phyloP scores from a whole-genome alignment of 2,113 vertebrate genomes.

The Scartelaos histophorus region DNA sequence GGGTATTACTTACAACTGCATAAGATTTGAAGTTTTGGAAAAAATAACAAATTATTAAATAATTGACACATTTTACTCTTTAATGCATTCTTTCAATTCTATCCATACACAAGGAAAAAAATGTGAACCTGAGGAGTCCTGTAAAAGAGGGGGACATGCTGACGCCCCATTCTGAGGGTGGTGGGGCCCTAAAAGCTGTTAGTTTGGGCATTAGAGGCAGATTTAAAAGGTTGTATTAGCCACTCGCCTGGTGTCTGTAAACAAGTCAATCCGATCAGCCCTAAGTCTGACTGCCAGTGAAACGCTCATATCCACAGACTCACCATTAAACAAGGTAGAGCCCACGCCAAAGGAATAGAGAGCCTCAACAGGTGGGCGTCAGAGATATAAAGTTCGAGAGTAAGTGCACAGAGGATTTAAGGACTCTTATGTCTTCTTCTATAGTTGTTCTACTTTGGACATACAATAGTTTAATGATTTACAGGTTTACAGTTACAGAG shows the following conservation, averaged over 20 bases:
- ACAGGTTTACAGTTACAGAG: no score
- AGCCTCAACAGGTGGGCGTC: slow-evolving; percentile 51
- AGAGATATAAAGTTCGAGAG: slow-evolving; percentile 19
- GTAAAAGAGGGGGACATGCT: slow-evolving; percentile 29
- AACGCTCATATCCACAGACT: slow-evolving; percentile 56
- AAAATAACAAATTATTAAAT: neutral
- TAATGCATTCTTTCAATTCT: neutral
- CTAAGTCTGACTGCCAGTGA: slow-evolving; percentile 81
- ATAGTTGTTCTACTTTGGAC: neutral
- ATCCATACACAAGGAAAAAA: neutral
- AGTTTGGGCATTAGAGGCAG: slow-evolving; percentile 82
- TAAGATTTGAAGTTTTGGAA: neutral
- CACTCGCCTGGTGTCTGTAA: slow-evolving; percentile 80
- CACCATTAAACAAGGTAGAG: slow-evolving; percentile 50
- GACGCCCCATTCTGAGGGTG: slow-evolving; percentile 46
- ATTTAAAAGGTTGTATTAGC: slow-evolving; percentile 81
- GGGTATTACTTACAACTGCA: slow-evolving; percentile 34
- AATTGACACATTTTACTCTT: neutral
- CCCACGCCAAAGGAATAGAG: slow-evolving; percentile 48
- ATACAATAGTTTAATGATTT: neutral
- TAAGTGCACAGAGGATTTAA: slow-evolving; percentile 29
- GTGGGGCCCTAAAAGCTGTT: slow-evolving; percentile 78
- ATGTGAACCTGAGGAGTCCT: no score
- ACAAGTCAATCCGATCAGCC: slow-evolving; percentile 84
- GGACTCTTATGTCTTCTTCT: slow-evolving; percentile 13